These are phyloP conservation scores for Dissostichus mawsoni DNA, from an alignment of 2,113 vertebrate genomes.

Conservation along the genomic window DNA sequence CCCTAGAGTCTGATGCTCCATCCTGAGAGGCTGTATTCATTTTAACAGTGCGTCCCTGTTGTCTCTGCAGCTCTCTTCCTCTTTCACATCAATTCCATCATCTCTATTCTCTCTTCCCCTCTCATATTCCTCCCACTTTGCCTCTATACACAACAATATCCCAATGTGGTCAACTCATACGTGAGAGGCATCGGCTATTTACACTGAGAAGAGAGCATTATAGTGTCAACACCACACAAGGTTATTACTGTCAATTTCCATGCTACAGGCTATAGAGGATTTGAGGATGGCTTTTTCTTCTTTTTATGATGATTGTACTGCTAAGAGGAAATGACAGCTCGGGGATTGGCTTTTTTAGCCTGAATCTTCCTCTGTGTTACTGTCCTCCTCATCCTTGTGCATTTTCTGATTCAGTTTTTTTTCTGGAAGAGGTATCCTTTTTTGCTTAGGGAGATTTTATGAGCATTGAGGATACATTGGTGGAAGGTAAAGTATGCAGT, in stretches of 20 bases:
- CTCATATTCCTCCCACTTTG: conserved; percentile 37
- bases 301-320: conserved; percentile 25
- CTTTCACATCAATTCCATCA: conserved; percentile 69
- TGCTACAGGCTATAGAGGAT: conserved; percentile 29
- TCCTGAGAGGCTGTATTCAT: conserved; percentile 69
- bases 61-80: conserved; percentile 61
- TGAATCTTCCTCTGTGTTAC: conserved; percentile 5
- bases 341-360: neutral
- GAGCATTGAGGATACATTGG: neutral
- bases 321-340: conserved; percentile 23
- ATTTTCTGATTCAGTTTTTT: conserved; percentile 4
- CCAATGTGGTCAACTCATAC: conserved; percentile 25
- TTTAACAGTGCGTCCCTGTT: conserved; percentile 60
- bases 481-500: neutral
- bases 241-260: conserved; percentile 63
- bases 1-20: conserved; percentile 45
- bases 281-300: conserved; percentile 28
- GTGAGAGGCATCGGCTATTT: conserved; percentile 43
- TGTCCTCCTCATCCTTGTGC: neutral
- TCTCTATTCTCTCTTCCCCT: conserved; percentile 22
- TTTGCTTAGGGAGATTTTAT: too few species aligned
- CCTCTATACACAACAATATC: conserved; percentile 49
- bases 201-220: conserved; percentile 38
- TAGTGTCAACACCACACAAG: conserved; percentile 61
- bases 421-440: too few species aligned